Evolutionary conservation across 2,113 vertebrate genomes (phyloP).

Genomic region (Neodontobutis hainanensis): DNA sequence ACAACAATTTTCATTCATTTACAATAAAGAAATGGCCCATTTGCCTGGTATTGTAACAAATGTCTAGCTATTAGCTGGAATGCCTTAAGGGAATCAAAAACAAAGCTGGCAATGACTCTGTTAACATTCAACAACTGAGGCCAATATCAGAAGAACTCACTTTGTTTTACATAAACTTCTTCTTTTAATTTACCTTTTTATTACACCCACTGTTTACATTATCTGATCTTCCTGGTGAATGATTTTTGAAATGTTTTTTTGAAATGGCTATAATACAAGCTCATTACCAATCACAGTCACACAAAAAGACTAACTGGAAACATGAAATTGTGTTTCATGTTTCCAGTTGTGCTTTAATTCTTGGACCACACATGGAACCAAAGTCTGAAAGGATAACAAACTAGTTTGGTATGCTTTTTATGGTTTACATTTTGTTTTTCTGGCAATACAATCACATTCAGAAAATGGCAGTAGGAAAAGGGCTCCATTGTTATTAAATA

Average conservation of each 20-base stretch:
- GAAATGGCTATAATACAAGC: constrained; percentile 42
- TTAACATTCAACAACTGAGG: constrained; percentile 17
- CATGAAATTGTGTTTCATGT: constrained; percentile 62
- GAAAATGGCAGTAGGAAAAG: too few relatives aligned
- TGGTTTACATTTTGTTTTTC: too few relatives aligned
- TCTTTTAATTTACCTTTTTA: constrained; percentile 57
- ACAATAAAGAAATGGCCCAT: constrained; percentile 8
- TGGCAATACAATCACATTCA: too few relatives aligned
- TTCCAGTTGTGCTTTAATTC: constrained; percentile 49
- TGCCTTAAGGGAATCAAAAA: constrained; percentile 13
- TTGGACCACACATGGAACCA: constrained; percentile 34
- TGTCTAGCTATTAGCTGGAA: constrained; percentile 12
- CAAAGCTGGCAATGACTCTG: constrained; percentile 31
- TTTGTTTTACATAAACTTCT: constrained; percentile 27
- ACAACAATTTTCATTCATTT: constrained; percentile 8
- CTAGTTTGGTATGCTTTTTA: too few relatives aligned
- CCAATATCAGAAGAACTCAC: constrained; percentile 25
- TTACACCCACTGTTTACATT: constrained; percentile 56
- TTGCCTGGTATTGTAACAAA: constrained; percentile 17
- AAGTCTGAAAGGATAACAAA: constrained; percentile 1
- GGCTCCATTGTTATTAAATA: too few relatives aligned
- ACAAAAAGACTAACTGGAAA: constrained; percentile 54
- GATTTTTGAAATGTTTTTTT: constrained; percentile 56
- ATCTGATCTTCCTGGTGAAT: constrained; percentile 56
- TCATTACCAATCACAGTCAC: constrained; percentile 59